Percentiles rank a stretch among this genome's conserved stretches.
These are phyloP conservation scores for Diplolepis rosae DNA, from an alignment of 2,888 invertebrate species.

Conservation along the genomic window DNA sequence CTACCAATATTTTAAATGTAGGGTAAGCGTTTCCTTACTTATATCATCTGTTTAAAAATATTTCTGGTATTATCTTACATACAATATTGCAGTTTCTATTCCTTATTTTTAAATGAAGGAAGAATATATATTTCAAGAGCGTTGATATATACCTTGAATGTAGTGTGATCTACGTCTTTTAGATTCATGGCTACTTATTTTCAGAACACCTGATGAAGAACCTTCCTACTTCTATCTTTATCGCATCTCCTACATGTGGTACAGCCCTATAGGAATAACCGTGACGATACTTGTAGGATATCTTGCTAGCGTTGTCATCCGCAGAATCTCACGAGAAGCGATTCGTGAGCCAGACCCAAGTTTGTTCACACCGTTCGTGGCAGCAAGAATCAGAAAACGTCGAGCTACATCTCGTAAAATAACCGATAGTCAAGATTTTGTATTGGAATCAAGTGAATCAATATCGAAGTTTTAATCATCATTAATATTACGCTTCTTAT, in stretches of 20 bases:
- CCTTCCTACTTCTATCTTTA: conserved; percentile 79
- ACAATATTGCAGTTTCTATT: too few species aligned
- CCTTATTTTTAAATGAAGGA: too few species aligned
- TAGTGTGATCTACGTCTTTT: too few species aligned
- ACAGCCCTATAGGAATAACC: conserved; percentile 77
- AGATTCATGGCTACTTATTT: background rate
- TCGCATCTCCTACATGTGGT: conserved; percentile 84
- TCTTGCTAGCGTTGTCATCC: conserved; percentile 73
- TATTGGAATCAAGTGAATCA: conserved; percentile 51
- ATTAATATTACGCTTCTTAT: too few species aligned
- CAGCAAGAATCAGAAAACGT: conserved; percentile 71
- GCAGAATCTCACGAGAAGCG: conserved; percentile 63
- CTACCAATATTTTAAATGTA: background rate
- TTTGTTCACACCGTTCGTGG: conserved; percentile 77
- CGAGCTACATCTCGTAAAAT: conserved; percentile 51
- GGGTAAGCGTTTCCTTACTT: conserved; percentile 34
- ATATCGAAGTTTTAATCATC: background rate
- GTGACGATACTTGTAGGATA: conserved; percentile 76
- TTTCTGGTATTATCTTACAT: too few species aligned
- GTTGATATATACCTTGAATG: background rate
- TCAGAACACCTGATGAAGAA: conserved; percentile 35
- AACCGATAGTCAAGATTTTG: conserved; percentile 60
- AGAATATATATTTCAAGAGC: too few species aligned
- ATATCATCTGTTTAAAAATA: too few species aligned
- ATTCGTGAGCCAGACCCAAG: conserved; percentile 75